Evolutionary conservation across 2,888 invertebrate species (phyloP), one percentile per base, ranked within the genome.

Genomic region (Drosophila falleni): DNA sequence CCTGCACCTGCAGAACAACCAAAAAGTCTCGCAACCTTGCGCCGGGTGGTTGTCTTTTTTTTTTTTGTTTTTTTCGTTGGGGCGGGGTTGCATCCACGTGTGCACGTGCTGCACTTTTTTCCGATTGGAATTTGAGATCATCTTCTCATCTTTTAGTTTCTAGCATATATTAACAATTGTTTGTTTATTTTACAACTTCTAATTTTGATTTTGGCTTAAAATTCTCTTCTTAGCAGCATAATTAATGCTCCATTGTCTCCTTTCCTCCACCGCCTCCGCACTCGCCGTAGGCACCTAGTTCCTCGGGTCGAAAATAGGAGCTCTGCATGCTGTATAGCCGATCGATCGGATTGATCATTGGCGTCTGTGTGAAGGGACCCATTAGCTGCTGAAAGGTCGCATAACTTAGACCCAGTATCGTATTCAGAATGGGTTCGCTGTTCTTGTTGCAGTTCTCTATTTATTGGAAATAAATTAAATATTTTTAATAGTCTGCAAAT

Each of bases 301-400:
- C 94, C 69, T 94, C 94, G 31, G 93, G 94, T 76, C 95, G 94
- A 91, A 95, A 95, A 84, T 95, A 95, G 13, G 95, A 94, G 81
- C 93, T 95, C 87, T 95, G 95, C 95, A 95, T 95, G 65, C 95
- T 95, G 86, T 95, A 95, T 15, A 95, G 90, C 44, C 95, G 93
- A 92, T 95, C 95, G 71, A 95, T 95, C 10, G 95, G 95, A 90
- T 95, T 95, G 56, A 94, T 91, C 83, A 94, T 93, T 29, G 93
- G 91, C 31, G 86, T 87, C 77, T 92, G 90, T 73, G 92, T 91
- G 79, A 93, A 91, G 87, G 92, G 92, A 89, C 86, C 93, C 93
- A 93, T 92, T 19, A 93, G 84, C 74, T 92, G 93, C 59, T 93
- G 93, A 64, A 93, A 92, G 37, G 93, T 92, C 50, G 93, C 92